Evolutionary conservation across 2,113 vertebrate genomes (phyloP).

Genomic region (human): GRCh38 chr14:97245501-97246000

Average conservation of each 20-base stretch:
- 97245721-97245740: fast-evolving
- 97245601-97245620: not conserved
- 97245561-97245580: not conserved
- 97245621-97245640: not conserved
- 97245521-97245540: not conserved
- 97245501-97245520: fast-evolving
- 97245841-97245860: fast-evolving
- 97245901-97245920: not conserved
- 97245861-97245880: not conserved
- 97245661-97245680: not conserved
- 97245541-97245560: not conserved
- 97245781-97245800: not conserved
- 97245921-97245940: not conserved
- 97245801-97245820: fast-evolving
- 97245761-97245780: fast-evolving
- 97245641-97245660: not conserved
- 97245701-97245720: fast-evolving
- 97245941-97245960: not conserved
- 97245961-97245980: not conserved
- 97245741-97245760: fast-evolving
- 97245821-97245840: not conserved
- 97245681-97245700: fast-evolving
- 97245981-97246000: not conserved
- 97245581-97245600: not conserved
- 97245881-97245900: not conserved